These are phyloP conservation scores for Pseudococcus jackbeardsleyi DNA, from an alignment of 2,888 invertebrate genomes.

Conservation along the genomic window DNA sequence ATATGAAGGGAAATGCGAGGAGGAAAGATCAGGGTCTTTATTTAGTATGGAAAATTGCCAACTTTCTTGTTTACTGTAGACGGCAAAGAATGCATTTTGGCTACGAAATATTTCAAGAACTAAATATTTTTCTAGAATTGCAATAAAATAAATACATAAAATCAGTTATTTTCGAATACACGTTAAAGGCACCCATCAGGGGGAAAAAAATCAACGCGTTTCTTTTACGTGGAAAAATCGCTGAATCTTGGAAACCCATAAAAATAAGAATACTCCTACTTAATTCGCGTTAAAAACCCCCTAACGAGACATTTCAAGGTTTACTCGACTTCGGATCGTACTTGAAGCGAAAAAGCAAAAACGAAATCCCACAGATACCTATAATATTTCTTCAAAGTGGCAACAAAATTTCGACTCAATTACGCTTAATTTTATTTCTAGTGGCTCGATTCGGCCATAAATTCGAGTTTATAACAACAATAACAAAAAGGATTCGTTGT, in stretches of 20 bases:
- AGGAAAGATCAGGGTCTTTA: too few species aligned
- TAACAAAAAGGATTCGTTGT: neutral
- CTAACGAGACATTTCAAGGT: neutral
- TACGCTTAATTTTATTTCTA: slow-evolving; percentile 5
- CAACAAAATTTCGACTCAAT: slow-evolving; percentile 1
- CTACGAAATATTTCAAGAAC: too few species aligned
- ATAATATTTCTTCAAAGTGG: neutral
- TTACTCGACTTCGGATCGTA: neutral
- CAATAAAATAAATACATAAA: too few species aligned
- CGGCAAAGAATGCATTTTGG: too few species aligned
- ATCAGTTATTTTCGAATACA: too few species aligned
- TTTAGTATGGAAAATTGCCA: too few species aligned
- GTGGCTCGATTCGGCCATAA: slow-evolving; percentile 2
- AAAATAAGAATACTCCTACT: neutral
- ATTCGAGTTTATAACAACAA: slow-evolving; percentile 14
- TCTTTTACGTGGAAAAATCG: too few species aligned
- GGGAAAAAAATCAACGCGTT: too few species aligned
- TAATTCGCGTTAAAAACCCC: neutral
- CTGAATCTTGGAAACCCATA: neutral
- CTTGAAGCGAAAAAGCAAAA: neutral
- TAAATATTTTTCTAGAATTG: too few species aligned
- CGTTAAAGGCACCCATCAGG: too few species aligned
- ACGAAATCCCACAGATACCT: neutral
- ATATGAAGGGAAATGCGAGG: too few species aligned
- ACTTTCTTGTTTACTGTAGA: too few species aligned